Conservation (phyloP, 2,888 invertebrate species). For the Cyrtodaria siliqua region DNA sequence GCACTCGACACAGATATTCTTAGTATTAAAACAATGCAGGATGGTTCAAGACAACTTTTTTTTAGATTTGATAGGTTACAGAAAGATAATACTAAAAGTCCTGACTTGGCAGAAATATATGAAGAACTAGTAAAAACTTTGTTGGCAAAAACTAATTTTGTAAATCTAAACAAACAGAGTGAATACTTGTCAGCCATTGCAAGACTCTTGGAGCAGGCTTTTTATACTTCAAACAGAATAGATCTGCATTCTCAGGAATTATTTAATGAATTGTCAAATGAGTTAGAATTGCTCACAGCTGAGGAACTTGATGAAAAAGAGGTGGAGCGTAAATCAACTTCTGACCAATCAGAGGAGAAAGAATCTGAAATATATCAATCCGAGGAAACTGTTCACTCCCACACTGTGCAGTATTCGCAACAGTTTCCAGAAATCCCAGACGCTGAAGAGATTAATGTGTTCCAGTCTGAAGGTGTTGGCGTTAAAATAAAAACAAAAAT, state of each 20-base stretch:
- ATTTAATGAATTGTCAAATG: conserved; percentile 68
- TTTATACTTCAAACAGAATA: conserved; percentile 66
- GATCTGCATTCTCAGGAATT: conserved; percentile 63
- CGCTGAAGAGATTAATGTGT: conserved; percentile 3
- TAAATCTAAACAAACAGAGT: conserved; percentile 62
- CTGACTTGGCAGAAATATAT: conserved; percentile 75
- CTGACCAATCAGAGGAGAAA: conserved; percentile 6
- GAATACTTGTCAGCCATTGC: conserved; percentile 78
- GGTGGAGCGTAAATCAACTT: neutral
- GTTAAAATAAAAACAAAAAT: conserved; percentile 26
- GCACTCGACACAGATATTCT: conserved; percentile 18
- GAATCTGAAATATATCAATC: neutral
- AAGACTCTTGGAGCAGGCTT: conserved; percentile 74
- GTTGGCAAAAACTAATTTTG: conserved; percentile 76
- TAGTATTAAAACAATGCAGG: conserved; percentile 63
- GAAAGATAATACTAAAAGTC: conserved; percentile 19
- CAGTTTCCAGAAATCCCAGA: neutral
- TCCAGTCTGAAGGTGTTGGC: conserved; percentile 12
- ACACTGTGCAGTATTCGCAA: neutral
- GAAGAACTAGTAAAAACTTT: conserved; percentile 71
- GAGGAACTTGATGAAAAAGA: conserved; percentile 21
- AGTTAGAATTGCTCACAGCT: conserved; percentile 59
- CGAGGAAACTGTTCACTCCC: conserved; percentile 6
- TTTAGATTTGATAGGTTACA: conserved; percentile 66
- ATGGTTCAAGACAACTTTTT: conserved; percentile 72